Base-by-base conservation (phyloP, 2,888 invertebrate genomes). In the Octodonta nipae region DNA sequence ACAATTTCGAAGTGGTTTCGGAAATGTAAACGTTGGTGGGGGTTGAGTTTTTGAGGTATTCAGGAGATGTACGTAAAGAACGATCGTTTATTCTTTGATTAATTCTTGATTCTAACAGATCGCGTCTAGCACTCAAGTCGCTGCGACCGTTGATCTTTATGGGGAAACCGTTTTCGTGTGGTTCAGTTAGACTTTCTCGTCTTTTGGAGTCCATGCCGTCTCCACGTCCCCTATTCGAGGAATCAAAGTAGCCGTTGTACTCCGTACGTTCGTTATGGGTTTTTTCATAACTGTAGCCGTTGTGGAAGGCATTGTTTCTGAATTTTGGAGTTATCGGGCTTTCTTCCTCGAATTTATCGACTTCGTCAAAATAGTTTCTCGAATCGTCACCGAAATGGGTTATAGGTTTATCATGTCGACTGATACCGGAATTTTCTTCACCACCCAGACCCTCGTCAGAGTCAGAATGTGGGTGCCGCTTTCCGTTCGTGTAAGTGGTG, bases 401-500 rank as follows among this genome's bases (percentile, higher is more conserved):
- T 11, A 52, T 40, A 5, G 46, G 44, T 36, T 55, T 56, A 17
- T 52, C 46, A 6, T 42, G 34, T 14, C 51, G 37, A 31, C 39
- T 42, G 32, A 52, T 54, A 32, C 66, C 61, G 32, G 65, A 63
- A 38, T 52, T 55, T 40, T 73, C 73, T 52, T 83, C 82, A 34
- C 77, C 73, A 2, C 82, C 82, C n/a, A 82, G 59, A 0, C 82
- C 82, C 57, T 83, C 83, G 44, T 82, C 83, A 53, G 82, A 83
- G 53, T 83, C 83, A 7, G 81, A 81, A 34, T 73, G 66, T 1
- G 66, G 54, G 32, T 67, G 64, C n/a, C 63, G 61, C 38, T 64
- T 54, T 51, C 65, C 54, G 36, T 56, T 58, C 13, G 48, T 51
- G 38, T 61, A 63, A 14, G 58, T 65, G 36, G 71, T 70, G 42